Evolutionary conservation across 2,113 vertebrate species (phyloP), one percentile per base, ranked within the genome.

Genomic region (Syngnathus floridae): DNA sequence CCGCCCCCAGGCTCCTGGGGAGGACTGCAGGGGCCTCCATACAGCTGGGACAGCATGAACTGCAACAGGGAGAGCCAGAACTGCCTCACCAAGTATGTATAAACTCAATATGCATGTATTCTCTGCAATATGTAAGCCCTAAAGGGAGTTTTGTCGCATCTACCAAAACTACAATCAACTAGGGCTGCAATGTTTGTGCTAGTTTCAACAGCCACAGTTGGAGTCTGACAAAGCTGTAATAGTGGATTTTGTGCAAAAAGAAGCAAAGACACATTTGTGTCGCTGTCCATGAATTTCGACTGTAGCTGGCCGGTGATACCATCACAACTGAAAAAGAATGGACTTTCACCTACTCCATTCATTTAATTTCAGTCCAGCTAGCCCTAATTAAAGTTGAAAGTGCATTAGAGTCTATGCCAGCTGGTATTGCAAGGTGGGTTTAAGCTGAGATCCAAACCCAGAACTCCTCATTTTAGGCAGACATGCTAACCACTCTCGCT

Each of bases 41-140:
- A 93, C 90, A 94, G 92, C 88, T 97, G 95, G 96, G 96, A 97
- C 86, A 91, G 91, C 86, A 92, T 95, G 91, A 94, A 93, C 72
- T 94, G 87, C 88, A 90, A 89, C 90, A 91, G 93, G 38, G 87
- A 89, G 16, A 78, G 68, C 22, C 85, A 93, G 87, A 93, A 97
- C 71, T 93, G 89, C 91, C 93, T 94, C 91, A 91, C 92, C 91
- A 93, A 89, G 96, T 98, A 90, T 54, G 92, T 82, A n/a, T 1
- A 58, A 58, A 7, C 36, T 1, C 4, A 41, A 41, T 43, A 22
- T 43, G 5, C 3, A 22, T 7, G 1, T 22, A 41, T 40, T 4
- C 38, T 31, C 3, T 26, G 38, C 21, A n/a, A n/a, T 12, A 0
- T 55, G 9, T 12, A 41, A 41, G 2, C 2, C 4, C 0, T 11